A percentile compares a stretch with the other conserved stretches of the same genome.
Evolutionary conservation across 2,797 vertebrate species (phyloP).

Genomic region (Microctenopoma lineatum): DNA sequence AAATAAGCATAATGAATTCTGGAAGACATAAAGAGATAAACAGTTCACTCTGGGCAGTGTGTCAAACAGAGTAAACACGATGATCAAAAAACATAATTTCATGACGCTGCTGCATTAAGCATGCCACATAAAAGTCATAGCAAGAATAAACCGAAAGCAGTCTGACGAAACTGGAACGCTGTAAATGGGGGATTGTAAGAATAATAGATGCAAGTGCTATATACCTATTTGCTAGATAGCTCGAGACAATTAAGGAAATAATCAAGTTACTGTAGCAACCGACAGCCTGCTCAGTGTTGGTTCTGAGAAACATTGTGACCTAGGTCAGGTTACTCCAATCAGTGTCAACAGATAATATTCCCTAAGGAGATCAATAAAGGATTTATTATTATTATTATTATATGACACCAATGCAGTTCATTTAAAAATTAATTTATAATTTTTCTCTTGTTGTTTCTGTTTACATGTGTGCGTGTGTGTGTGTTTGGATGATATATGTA

Average conservation of each 20-base stretch:
- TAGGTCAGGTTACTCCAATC: slow-evolving; percentile 60
- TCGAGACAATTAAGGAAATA: slow-evolving; percentile 46
- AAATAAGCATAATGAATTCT: neutral
- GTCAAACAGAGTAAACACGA: neutral
- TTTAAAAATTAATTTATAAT: too few species aligned
- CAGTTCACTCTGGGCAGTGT: neutral
- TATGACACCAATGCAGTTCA: too few species aligned
- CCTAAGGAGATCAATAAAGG: too few species aligned
- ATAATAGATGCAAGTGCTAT: slow-evolving; percentile 17
- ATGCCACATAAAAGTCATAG: neutral
- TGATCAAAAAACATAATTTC: neutral
- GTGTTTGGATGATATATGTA: slow-evolving; percentile 26
- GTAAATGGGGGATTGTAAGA: neutral
- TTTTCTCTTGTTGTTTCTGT: neutral
- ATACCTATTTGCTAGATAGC: slow-evolving; percentile 32
- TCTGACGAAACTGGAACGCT: neutral
- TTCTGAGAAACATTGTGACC: slow-evolving; percentile 65
- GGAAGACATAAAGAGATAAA: neutral
- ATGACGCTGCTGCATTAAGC: neutral
- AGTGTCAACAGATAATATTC: slow-evolving; percentile 34
- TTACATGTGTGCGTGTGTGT: slow-evolving; percentile 8
- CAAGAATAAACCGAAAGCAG: neutral
- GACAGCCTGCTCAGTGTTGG: slow-evolving; percentile 55
- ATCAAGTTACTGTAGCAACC: slow-evolving; percentile 67
- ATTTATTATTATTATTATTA: too few species aligned